A percentile compares a stretch with the other conserved stretches of the same genome.
Conservation (phyloP, 2,113 vertebrate species). For the Chaenocephalus aceratus region DNA sequence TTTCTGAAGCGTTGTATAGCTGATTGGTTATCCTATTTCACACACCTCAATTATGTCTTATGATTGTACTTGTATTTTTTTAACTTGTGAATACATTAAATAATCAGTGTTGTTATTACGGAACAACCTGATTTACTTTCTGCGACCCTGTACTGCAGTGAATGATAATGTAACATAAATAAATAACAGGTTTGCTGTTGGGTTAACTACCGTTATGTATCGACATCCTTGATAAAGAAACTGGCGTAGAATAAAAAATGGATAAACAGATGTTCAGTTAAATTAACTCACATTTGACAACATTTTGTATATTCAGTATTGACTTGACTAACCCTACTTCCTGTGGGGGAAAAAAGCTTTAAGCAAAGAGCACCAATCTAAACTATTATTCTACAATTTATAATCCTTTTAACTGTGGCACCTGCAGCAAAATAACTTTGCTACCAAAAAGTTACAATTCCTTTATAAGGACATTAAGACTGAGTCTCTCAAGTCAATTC, state of each 20-base stretch:
- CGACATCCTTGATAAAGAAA: not conserved
- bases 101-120: not conserved
- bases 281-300: too few species aligned
- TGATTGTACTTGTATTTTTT: too few species aligned
- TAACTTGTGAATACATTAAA: too few species aligned
- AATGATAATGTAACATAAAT: not conserved
- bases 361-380: not conserved
- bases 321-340: not conserved
- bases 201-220: not conserved
- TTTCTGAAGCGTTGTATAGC: too few species aligned
- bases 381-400: not conserved
- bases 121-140: not conserved
- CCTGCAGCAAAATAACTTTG: not conserved
- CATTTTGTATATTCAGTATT: too few species aligned
- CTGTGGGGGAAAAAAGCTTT: not conserved
- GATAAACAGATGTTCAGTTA: too few species aligned
- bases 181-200: not conserved
- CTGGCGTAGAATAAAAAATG: not conserved
- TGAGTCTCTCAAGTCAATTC: not conserved
- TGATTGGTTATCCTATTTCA: too few species aligned
- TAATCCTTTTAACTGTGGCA: not conserved
- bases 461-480: not conserved
- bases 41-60: too few species aligned
- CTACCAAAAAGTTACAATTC: not conserved
- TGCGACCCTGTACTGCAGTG: not conserved